These are phyloP conservation scores for Cryptocheilus praepositus DNA, from an alignment of 2,888 invertebrate species.

Conservation along the genomic window DNA sequence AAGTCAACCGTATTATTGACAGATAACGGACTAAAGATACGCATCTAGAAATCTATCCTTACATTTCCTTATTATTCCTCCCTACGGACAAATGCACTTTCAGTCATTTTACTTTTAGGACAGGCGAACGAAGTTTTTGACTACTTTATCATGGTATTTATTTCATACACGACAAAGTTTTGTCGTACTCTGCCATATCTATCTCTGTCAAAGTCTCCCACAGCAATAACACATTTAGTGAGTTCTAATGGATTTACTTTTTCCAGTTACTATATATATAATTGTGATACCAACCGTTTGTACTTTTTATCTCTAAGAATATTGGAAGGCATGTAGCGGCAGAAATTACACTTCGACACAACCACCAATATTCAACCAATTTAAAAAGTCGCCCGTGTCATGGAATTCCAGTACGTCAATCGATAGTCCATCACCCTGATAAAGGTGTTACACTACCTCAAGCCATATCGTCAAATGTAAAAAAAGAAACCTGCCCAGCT, in stretches of 20 bases:
- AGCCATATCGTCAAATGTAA: background rate
- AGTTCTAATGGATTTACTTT: conserved; percentile 12
- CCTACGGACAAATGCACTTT: background rate
- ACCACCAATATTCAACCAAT: conserved; percentile 45
- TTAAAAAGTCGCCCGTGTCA: conserved; percentile 21
- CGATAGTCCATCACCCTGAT: conserved; percentile 4
- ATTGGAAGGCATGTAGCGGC: conserved; percentile 37
- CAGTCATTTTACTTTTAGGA: background rate
- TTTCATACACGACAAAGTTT: conserved; percentile 54
- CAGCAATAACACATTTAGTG: conserved; percentile 54
- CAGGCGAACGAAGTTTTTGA: background rate
- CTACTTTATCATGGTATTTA: conserved; percentile 65
- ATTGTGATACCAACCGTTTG: conserved; percentile 59
- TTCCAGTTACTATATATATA: conserved; percentile 1
- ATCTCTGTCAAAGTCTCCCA: conserved; percentile 53
- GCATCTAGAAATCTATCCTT: background rate
- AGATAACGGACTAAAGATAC: background rate
- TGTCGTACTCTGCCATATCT: conserved; percentile 60
- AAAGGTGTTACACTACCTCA: background rate
- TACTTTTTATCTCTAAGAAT: too few relatives aligned
- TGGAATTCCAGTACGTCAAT: background rate
- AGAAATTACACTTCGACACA: conserved; percentile 36
- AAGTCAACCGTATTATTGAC: background rate
- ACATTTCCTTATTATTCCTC: background rate
- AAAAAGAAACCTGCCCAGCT: conserved; percentile 9